Evolutionary conservation across 2,888 invertebrate genomes (phyloP).

Genomic region (Plagiodera versicolora): DNA sequence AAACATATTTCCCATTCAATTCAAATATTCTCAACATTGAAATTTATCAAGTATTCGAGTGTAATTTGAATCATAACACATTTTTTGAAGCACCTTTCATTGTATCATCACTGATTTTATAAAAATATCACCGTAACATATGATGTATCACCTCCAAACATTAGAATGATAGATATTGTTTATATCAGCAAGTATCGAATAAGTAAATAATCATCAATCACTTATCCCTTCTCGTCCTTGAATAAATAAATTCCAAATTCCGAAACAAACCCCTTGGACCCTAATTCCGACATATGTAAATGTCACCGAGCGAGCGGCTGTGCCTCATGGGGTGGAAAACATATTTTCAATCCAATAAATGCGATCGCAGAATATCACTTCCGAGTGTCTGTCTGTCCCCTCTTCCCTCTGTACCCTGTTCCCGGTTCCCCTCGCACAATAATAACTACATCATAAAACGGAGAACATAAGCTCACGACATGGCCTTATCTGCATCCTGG

Average conservation of each 20-base stretch:
- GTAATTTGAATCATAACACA: no score
- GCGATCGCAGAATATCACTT: conserved; percentile 32
- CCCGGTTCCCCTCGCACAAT: conserved; percentile 32
- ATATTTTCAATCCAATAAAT: conserved; percentile 37
- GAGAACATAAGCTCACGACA: conserved; percentile 5
- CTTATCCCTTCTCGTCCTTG: background rate
- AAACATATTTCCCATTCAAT: no score
- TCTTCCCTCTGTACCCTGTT: no score
- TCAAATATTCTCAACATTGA: no score
- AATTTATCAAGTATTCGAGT: no score
- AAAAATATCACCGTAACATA: no score
- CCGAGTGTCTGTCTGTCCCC: conserved; percentile 34
- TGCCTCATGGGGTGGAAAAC: conserved; percentile 30
- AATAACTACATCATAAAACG: conserved; percentile 38
- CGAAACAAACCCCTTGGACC: background rate
- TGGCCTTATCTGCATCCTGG: conserved; percentile 34
- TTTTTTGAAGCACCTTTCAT: no score
- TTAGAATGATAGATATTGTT: no score
- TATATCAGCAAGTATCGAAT: no score
- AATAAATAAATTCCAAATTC: conserved; percentile 3
- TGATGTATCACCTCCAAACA: no score
- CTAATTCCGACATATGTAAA: conserved; percentile 33
- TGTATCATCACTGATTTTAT: no score
- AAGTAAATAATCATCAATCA: no score
- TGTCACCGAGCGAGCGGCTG: conserved; percentile 25